Evolutionary conservation across 1,140 invertebrate species (phyloP), one percentile per base, ranked within the genome.

Genomic region (Ceratosolen fusciceps): DNA sequence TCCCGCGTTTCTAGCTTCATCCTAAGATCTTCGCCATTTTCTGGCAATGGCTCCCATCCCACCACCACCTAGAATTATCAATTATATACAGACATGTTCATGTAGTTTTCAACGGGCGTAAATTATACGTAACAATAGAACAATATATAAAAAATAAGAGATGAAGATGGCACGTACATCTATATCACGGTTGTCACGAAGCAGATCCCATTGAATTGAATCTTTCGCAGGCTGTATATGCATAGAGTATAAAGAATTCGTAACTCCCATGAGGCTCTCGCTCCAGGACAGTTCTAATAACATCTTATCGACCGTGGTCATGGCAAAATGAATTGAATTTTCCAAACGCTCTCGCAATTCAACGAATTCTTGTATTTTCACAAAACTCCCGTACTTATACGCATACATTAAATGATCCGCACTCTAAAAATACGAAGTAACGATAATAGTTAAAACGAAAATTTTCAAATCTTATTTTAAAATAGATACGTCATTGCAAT

Each of bases 301-400:
- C 88, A 95, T 94, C 78, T 94, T 93, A 89, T 98, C 97, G 26
- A 95, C 92, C 2, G 93, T 94, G 24, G 94, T 93, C 79, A 92
- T 91, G 12, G 94, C 93, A 88, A 95, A 95, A 89, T 98, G 96
- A 67, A 96, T 90, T 77, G 97, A 98, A 84, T 95, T 94, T 79
- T 95, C 94, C 49, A 98, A 88, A 76, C 94, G 91, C 85, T 96
- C 93, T 83, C 94, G 92, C 85, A 98, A 96, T 84, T 96, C 94
- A 77, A 97, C 93, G 88, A 98, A 96, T 88, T 98, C 97, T 82
- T 95, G 93, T 83, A 98, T 94, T 92, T 98, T 98, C 73, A 95
- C 93, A 90, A 98, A 98, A 54, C 96, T 97, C 19, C 97, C 97
- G 89, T 94, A 98, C 86, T 98, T 98, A 88, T 98, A 98, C 3